Base-by-base conservation (phyloP, 2,797 vertebrate genomes). In the Enteromius unitaeniatus region DNA sequence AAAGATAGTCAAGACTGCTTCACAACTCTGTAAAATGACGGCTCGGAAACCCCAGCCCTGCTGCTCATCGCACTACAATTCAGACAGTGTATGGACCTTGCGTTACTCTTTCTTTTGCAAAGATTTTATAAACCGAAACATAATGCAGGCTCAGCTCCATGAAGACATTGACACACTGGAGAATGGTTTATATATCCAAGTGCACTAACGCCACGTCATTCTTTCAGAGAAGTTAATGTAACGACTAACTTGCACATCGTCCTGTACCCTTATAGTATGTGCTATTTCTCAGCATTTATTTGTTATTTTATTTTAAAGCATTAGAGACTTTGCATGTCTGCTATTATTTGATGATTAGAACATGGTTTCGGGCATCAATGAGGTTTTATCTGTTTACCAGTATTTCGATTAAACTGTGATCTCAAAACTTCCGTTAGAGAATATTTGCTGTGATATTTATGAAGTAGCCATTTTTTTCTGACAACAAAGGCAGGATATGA, bases 361-460 rank as follows among this genome's bases (percentile, higher is more conserved):
- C 28, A 19, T 40, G 60, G 9, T 28, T 77, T 76, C 64, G 58
- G 58, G 14, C n/a, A 7, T 78, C 40, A 28, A 11, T 62, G 15
- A 58, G 55, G 55, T 23, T 58, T 70, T 8, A 21, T 5, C 23
- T 42, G 15, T 37, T 2, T 47, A 64, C n/a, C 37, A 83, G 58
- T 75, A 40, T 70, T 76, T 67, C 21, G 23, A 55, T 77, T 68
- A 17, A 83, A 67, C 17, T 51, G 74, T n/a, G 11, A 37, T 75
- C 69, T 75, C 23, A 17, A 42, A 51, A 47, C 64, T 58, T 83
- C 74, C 64, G 51, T 58, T 77, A 83, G 28, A 76, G 6, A 60
- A 58, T 31, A 55, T 58, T 77, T 45, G 4, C 47, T 82, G 51
- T 60, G 37, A 31, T 69, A 68, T 47, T 58, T 74, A 62, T 40